Evolutionary conservation across 2,888 invertebrate species (phyloP), one percentile per base, ranked within the genome.

Genomic region (Orthosia cruda): DNA sequence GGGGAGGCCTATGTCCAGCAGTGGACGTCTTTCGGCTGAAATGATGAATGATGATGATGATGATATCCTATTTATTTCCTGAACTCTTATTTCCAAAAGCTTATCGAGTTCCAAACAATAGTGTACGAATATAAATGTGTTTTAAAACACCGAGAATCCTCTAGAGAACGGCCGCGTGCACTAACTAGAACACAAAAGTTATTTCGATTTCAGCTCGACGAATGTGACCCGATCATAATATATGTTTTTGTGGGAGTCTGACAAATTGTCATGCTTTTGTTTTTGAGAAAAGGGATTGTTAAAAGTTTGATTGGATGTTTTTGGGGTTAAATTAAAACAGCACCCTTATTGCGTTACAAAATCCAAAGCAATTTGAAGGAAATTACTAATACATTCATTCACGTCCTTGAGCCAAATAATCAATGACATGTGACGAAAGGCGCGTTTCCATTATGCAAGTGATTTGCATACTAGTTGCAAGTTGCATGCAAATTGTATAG

Each of bases 171-270:
- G 40, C 7, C 26, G 16, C 13, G 57, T 69, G 65, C 16, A 55
- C 65, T n/a, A 77, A 82, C 83, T 64, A 66, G 52, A 59, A 70
- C 55, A 70, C 58, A 57, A 63, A 73, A 67, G 58, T 78, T 63
- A 66, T 83, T 81, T 78, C 50, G 83, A 54, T 58, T 68, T 13
- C 11, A 62, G 7, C 16, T n/a, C 55, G 3, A 50, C 57, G 15
- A 16, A 78, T 63, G 40, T 23, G 49, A 20, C 49, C 68, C 67
- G 20, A 68, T 55, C 26, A 54, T 55, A 13, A 59, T 32, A 32
- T 32, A 32, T 58, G 49, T 77, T 61, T 74, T 58, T 62, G 71
- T 61, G 67, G 0, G 52, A 59, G 12, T 50, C 5, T 55, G 71
- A 40, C 59, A 15, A 67, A 67, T 49, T 47, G 52, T n/a, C 16